Base-by-base conservation (phyloP, 2,113 vertebrate genomes). In the Bettongia penicillata region DNA sequence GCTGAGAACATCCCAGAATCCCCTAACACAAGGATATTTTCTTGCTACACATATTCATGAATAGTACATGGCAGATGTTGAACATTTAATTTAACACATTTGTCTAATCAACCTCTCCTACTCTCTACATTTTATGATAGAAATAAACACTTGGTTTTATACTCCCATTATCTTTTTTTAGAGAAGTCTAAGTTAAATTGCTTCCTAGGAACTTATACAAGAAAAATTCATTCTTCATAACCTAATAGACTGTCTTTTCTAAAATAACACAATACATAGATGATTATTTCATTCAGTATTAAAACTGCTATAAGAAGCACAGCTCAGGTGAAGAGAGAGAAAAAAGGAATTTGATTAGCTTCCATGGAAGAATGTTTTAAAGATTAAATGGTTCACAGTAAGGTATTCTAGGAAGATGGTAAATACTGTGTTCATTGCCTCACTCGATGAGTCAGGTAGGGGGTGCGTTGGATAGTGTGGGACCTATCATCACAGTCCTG, bases 61-160 rank as follows among this genome's bases (percentile, higher is more conserved):
- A 51, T 77, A 93, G 52, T 49, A 26, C 22, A 90, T 84, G 94
- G 89, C 37, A 89, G 53, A 89, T 90, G 37, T 4, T 51, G 51
- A 92, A 53, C 92, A 49, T 89, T 68, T 68, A 37, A 68, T 68
- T 3, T 48, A 37, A 10, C 12, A 37, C 49, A 43, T 51, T 57
- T 51, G 23, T 84, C 31, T 90, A 55, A 90, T 51, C 9, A 89
- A 61, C 5, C 51, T 91, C 47, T 50, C 19, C 51, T 93, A 16
- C 24, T 90, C 68, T 55, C 0, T 53, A 89, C 24, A 51, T 16
- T 55, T 95, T 93, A 53, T 61, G 57, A 68, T 37, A 68, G 57
- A 68, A 37, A 68, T 68, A 68, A 68, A 68, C 57, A 68, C 57
- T 84, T 95, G 12, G 91, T 47, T 89, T 94, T 91, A 43, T 26